These are phyloP conservation scores for Mus spretus DNA, from an alignment of 2,797 vertebrate species.

Conservation along the genomic window DNA sequence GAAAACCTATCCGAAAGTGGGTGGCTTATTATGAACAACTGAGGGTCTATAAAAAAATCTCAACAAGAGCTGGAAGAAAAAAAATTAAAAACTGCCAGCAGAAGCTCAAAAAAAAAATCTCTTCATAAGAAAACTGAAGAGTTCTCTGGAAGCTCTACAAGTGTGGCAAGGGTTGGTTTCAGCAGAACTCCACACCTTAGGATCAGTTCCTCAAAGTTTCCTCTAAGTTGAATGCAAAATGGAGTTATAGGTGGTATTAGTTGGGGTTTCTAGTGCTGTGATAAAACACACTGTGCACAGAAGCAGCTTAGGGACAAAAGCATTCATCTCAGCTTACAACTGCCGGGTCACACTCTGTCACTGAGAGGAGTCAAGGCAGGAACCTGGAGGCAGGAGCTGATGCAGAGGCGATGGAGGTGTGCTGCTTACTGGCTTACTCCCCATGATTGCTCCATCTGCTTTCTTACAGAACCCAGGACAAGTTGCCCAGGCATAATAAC, in stretches of 20 bases:
- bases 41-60: conserved; percentile 84
- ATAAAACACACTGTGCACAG: neutral
- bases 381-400: neutral
- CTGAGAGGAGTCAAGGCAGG: neutral
- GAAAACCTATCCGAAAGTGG: conserved; percentile 82
- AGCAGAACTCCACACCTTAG: conserved; percentile 53
- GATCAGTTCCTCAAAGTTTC: conserved; percentile 63
- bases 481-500: neutral
- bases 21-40: conserved; percentile 83
- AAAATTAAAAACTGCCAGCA: conserved; percentile 83
- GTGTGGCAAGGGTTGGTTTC: conserved; percentile 64
- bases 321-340: neutral
- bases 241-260: neutral
- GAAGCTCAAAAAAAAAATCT: conserved; percentile 77
- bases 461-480: neutral
- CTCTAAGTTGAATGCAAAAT: conserved; percentile 21
- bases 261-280: neutral
- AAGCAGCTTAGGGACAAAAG: neutral
- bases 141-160: conserved; percentile 78
- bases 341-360: neutral
- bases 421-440: neutral
- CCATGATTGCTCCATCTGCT: neutral
- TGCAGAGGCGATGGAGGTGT: neutral
- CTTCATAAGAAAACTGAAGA: conserved; percentile 79
- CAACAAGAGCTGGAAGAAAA: conserved; percentile 82